These are phyloP conservation scores for Patella caerulea DNA, from an alignment of 2,888 invertebrate genomes.

Conservation along the genomic window DNA sequence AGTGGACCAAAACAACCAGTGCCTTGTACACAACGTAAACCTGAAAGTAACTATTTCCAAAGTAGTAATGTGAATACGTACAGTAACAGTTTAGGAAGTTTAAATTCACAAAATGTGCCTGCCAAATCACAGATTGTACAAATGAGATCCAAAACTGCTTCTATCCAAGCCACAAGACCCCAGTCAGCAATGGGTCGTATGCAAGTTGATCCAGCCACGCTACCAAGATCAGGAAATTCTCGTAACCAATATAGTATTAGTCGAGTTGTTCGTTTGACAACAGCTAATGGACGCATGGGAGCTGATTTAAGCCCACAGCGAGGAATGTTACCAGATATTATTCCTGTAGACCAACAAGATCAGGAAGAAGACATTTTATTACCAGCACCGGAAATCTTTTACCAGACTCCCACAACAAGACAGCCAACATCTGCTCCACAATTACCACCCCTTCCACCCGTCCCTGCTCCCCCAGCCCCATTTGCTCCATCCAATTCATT, in stretches of 20 bases:
- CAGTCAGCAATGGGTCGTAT: neutral
- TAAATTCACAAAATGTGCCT: neutral
- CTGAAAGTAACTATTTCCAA: neutral
- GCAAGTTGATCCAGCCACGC: neutral
- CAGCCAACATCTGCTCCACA: neutral
- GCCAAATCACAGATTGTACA: neutral
- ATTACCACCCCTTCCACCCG: neutral
- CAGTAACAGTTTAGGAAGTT: constrained; percentile 6
- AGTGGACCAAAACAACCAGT: neutral
- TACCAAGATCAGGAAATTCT: neutral
- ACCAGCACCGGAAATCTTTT: neutral
- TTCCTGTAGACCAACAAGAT: neutral
- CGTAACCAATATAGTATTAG: neutral
- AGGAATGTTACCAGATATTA: neutral
- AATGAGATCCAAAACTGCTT: neutral
- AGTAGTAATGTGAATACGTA: neutral
- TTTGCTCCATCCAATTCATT: neutral
- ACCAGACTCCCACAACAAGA: no score
- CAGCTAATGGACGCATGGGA: neutral
- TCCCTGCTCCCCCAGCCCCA: neutral
- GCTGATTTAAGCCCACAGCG: neutral
- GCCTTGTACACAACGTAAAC: neutral
- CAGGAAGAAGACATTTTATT: neutral
- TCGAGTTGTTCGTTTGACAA: neutral
- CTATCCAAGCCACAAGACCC: neutral